Base-by-base conservation (phyloP, 2,797 vertebrate genomes). In the Danio choprae region DNA sequence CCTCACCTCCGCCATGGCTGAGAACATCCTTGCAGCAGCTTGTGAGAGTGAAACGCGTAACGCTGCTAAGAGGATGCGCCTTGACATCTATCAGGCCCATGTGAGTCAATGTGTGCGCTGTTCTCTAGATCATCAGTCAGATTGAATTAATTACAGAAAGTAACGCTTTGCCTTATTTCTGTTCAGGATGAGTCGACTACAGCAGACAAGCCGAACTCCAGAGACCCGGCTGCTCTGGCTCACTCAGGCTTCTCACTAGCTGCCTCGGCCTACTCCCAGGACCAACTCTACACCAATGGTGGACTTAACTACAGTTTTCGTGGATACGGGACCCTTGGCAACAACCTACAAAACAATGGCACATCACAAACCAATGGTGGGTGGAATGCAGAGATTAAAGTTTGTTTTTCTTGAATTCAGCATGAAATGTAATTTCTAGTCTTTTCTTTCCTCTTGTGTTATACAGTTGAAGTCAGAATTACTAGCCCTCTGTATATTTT, bases 1-100 rank as follows among this genome's bases (percentile, higher is more conserved):
- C 91, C 94, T 99, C 90, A 99, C 98, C 92, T 99, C 98, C 0
- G 98, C 97, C 92, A 97, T 99, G 97, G 98, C 97, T 0, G 98
- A 99, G 84, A 99, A 99, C 93, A 99, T 99, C 92, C 93, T 99
- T 68, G 97, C 97, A 0, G 96, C 97, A 0, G 97, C 98, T 85
- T 99, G 98, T 0, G 97, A 99, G 90, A 99, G 96, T 0, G 98
- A 99, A 89, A 97, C 97, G 0, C 93, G 97, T 82, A 99, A 99
- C 84, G 98, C 98, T 74, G 98, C 98, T 90, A 99, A 99, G 89
- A 95, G 97, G 90, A 99, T 99, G 97, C 95, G 97, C 55, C 95
- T 99, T 76, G 98, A 99, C 86, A 92, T 95, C 90, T 98, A 98
- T 90, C 97, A 94, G 88, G 90, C 94, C 10, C 84, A 89, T 86